phyloP scores from a whole-genome alignment of 1,140 invertebrate genomes.

The Apis mellifera region DNA sequence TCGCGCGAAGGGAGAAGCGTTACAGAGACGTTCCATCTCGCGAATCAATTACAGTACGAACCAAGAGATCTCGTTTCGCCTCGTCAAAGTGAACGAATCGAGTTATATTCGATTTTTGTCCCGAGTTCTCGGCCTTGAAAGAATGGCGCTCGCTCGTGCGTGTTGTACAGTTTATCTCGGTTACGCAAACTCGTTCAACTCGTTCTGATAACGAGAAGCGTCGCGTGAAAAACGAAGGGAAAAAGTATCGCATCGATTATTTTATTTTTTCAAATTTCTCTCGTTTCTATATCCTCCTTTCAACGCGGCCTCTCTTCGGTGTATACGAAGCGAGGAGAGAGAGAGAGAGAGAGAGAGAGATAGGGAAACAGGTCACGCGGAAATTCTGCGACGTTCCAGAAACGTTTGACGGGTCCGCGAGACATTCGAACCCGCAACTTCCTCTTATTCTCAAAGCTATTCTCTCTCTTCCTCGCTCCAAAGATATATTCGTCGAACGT shows the following conservation, averaged over 20 bases:
- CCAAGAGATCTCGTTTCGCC: neutral
- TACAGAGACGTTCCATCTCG: neutral
- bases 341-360: rapidly evolving
- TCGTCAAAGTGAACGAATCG: neutral
- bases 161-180: too few relatives aligned
- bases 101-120: neutral
- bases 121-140: neutral
- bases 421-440: neutral
- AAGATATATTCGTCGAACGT: neutral
- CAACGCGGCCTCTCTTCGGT: neutral
- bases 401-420: slow-evolving; percentile 4
- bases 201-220: too few relatives aligned
- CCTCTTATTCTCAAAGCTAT: slow-evolving; percentile 9
- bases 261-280: too few relatives aligned
- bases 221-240: too few relatives aligned
- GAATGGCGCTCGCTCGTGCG: neutral
- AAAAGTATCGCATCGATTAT: too few relatives aligned
- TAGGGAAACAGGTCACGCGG: slow-evolving; percentile 17
- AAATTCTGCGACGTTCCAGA: slow-evolving; percentile 4
- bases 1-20: neutral
- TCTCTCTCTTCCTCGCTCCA: neutral
- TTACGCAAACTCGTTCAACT: too few relatives aligned
- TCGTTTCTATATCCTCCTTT: neutral
- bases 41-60: slow-evolving; percentile 21
- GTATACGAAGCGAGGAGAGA: neutral